phyloP scores from a whole-genome alignment of 2,113 vertebrate genomes.

The Elgaria multicarinata region DNA sequence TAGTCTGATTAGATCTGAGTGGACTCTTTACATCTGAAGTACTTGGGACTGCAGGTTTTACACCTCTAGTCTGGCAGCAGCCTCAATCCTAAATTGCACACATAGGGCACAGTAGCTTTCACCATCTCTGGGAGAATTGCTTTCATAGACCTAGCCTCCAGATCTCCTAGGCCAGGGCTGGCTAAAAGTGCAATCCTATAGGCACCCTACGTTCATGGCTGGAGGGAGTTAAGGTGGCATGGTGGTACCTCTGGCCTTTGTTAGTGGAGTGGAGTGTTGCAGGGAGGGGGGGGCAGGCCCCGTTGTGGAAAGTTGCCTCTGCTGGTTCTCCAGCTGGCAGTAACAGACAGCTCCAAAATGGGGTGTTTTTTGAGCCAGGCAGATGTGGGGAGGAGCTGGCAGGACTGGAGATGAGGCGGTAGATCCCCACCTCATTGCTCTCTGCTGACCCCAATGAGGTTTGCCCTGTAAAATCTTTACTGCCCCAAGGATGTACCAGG shows the following conservation, averaged over 20 bases:
- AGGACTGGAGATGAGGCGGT: not conserved
- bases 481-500: slow-evolving; percentile 8
- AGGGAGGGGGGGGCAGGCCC: too few species aligned
- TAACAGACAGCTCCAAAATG: too few species aligned
- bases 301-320: too few species aligned
- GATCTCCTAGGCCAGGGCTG: not conserved
- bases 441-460: not conserved
- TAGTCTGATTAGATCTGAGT: not conserved
- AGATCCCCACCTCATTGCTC: not conserved
- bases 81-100: not conserved
- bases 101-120: not conserved
- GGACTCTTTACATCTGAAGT: not conserved
- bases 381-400: not conserved
- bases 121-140: not conserved
- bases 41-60: not conserved
- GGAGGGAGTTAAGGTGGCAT: too few species aligned
- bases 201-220: too few species aligned
- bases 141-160: not conserved
- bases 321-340: too few species aligned
- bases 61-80: not conserved
- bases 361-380: too few species aligned
- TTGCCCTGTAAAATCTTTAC: not conserved
- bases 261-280: too few species aligned
- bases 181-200: too few species aligned
- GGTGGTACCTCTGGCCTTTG: too few species aligned